Evolutionary conservation across 2,113 vertebrate genomes (phyloP), one percentile per base, ranked within the genome.

Genomic region (Ranitomeya variabilis): DNA sequence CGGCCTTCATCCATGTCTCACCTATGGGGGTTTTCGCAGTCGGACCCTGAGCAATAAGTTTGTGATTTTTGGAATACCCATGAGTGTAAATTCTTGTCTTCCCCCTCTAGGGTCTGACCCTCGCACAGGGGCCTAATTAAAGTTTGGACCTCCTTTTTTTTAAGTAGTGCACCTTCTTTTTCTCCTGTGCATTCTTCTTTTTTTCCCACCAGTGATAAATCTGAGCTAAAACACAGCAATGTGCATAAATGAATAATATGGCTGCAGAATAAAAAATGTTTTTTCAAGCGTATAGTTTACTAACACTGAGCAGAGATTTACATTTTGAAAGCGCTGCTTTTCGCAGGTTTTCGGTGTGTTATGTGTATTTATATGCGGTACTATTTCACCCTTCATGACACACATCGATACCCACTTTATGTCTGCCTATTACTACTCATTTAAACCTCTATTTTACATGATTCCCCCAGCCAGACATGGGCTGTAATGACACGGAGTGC

Each of bases 371-470:
- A 95, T 94, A 94, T 93, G 93, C 93, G 93, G 91, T 92, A 94
- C 94, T 95, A 93, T 95, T 96, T 96, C 94, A 95, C 95, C 94
- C 95, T 95, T 94, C 94, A 92, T 92, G 94, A 95, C 94, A 94
- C 95, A 95, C 95, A 94, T 96, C 95, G 92, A 96, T 96, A 95
- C 90, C 91, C 94, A 93, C 94, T 96, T 96, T 95, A 95, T 94
- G 94, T 94, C 94, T 96, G 92, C 93, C 95, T 95, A 96, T 96
- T 96, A 96, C 95, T 92, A 92, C 93, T 96, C 94, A 95, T 96
- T 96, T 96, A 94, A 96, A 96, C 96, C 96, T 96, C 95, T 96
- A 96, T 96, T 96, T 96, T 95, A 95, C 95, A 95, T 95, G 94
- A 95, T 94, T 95, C 93, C 95, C 94, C 93, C 94, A 95, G 95